These are phyloP conservation scores for Rhyacophila brunnea DNA, from an alignment of 1,140 invertebrate species.

Conservation along the genomic window DNA sequence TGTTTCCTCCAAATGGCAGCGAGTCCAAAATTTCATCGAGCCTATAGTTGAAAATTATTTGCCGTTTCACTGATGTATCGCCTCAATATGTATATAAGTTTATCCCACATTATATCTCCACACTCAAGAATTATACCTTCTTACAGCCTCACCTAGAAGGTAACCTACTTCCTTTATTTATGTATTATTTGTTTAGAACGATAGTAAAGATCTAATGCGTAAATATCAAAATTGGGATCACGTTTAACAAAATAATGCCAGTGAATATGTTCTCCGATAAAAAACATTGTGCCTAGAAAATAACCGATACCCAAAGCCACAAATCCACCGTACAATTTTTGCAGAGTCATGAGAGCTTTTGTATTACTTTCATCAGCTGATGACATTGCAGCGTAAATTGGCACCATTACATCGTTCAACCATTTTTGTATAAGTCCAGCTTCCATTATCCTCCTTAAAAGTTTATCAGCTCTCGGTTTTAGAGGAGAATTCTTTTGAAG, in stretches of 20 bases:
- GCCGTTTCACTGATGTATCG: too few relatives aligned
- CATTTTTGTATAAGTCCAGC: slow-evolving; percentile 76
- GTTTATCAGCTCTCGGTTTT: slow-evolving; percentile 66
- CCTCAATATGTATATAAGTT: too few relatives aligned
- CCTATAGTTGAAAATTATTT: too few relatives aligned
- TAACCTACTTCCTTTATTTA: too few relatives aligned
- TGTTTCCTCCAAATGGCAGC: too few relatives aligned
- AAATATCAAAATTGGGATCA: slow-evolving; percentile 71
- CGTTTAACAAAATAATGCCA: slow-evolving; percentile 65
- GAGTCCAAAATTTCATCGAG: too few relatives aligned
- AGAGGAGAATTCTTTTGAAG: slow-evolving; percentile 79
- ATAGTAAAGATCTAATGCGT: slow-evolving; percentile 59
- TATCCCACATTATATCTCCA: too few relatives aligned
- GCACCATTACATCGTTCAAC: slow-evolving; percentile 69
- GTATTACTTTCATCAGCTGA: slow-evolving; percentile 49
- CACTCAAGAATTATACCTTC: too few relatives aligned
- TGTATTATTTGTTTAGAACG: too few relatives aligned
- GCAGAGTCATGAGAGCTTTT: slow-evolving; percentile 72
- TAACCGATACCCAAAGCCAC: slow-evolving; percentile 69
- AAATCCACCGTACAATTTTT: slow-evolving; percentile 74
- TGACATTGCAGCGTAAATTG: slow-evolving; percentile 44
- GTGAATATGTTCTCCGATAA: slow-evolving; percentile 63
- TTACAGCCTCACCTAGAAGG: too few relatives aligned
- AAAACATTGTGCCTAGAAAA: slow-evolving; percentile 55
- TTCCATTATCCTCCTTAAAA: slow-evolving; percentile 67